Base-by-base conservation (phyloP, 2,888 invertebrate genomes). In the Drosophila parthenogenetica region DNA sequence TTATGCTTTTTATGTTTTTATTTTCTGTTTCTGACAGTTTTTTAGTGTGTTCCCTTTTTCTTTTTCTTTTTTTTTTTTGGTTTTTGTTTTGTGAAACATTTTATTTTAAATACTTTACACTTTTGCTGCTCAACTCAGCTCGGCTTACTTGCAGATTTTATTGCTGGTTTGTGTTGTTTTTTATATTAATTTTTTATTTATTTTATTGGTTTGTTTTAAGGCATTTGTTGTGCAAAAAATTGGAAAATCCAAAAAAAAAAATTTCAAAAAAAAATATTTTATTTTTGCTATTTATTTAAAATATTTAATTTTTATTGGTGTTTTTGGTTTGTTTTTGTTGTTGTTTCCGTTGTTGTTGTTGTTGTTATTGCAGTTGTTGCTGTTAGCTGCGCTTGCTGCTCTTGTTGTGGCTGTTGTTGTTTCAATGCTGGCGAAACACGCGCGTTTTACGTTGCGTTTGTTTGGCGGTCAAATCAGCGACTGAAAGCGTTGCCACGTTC, bases 381-480 rank as follows among this genome's bases (percentile, higher is more conserved):
- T 66, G 64, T 60, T 81, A 29, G 58, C 50, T 73, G 55, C 67
- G 54, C 32, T 70, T 69, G 37, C 46, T 66, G 61, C 57, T 25
- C 25, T 29, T 58, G 16, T 53, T 69, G 55, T 64, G 69, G 43
- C 66, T 69, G 69, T 66, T 70, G 63, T 69, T 60, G 35, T 73
- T 73, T 60, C 54, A 64, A 40, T 54, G 50, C 35, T 63, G 25
- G 17, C 55, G 74, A 43, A 59, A 69, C 73, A 81, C 88, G 82
- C 90, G 86, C 87, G 87, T 50, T 63, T 74, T 69, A 79, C 87
- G 90, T 86, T 89, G 87, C 86, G 90, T 87, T 74, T 87, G 81
- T 83, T 88, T 87, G 89, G 90, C 90, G 91, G 87, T 89, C 90
- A 87, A 87, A 91, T 89, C 77, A 81, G 85, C 89, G 89, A 90